Evolutionary conservation across 2,888 invertebrate genomes (phyloP).

Genomic region (Chesias legatella): DNA sequence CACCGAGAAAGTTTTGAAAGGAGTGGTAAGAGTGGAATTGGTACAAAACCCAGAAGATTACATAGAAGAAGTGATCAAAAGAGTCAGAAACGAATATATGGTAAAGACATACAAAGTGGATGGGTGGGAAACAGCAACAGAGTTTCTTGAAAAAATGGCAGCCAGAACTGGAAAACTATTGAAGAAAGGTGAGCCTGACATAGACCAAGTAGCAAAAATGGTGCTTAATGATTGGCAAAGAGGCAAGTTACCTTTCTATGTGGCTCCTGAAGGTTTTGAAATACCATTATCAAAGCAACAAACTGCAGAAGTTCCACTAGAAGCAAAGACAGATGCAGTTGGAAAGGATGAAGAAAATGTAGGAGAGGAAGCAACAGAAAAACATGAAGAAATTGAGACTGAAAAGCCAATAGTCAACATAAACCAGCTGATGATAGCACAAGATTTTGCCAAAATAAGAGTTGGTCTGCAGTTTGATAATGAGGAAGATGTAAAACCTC

Average conservation of each 20-base stretch:
- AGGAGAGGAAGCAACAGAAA: conserved; percentile 34
- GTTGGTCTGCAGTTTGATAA: conserved; percentile 85
- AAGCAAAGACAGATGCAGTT: conserved; percentile 30
- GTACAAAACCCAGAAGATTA: conserved; percentile 97
- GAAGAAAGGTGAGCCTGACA: conserved; percentile 98
- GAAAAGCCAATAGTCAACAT: conserved; percentile 57
- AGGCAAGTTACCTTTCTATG: conserved; percentile 97
- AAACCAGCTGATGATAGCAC: conserved; percentile 81
- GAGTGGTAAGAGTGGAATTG: conserved; percentile 97
- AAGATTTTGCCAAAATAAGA: conserved; percentile 90
- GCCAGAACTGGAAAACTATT: conserved; percentile 92
- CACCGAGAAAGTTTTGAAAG: conserved; percentile 96
- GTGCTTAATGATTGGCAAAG: conserved; percentile 99
- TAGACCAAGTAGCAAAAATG: conserved; percentile 93
- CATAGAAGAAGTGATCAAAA: conserved; percentile 89
- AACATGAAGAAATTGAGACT: conserved; percentile 36
- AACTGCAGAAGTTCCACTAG: conserved; percentile 38
- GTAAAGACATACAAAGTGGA: conserved; percentile 93
- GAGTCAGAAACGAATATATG: conserved; percentile 94
- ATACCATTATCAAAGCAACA: conserved; percentile 79
- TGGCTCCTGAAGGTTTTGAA: conserved; percentile 91
- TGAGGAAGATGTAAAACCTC: conserved; percentile 82
- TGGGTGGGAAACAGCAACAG: conserved; percentile 88
- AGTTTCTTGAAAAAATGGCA: conserved; percentile 96
- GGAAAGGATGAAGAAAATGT: conserved; percentile 43